Evolutionary conservation across 2,888 invertebrate genomes (phyloP).

Genomic region (Netelia inedita): DNA sequence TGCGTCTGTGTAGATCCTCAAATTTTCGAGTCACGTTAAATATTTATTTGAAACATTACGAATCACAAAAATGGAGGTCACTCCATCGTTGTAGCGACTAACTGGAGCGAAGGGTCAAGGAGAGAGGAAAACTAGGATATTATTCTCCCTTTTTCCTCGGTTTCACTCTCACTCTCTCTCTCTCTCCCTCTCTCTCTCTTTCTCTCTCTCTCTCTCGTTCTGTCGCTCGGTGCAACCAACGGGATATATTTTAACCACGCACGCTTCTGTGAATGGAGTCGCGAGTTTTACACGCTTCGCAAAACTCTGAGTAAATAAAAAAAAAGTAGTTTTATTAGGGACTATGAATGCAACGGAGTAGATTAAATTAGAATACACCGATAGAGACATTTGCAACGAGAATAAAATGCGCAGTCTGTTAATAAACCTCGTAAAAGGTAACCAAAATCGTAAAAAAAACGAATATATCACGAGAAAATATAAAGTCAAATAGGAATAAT

Average conservation of each 20-base stretch:
- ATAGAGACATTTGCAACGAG: no score
- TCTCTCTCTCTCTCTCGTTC: background rate
- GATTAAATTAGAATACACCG: background rate
- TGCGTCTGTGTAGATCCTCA: no score
- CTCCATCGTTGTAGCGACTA: background rate
- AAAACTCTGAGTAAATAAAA: slow-evolving; percentile 9
- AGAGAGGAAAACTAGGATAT: slow-evolving; percentile 14
- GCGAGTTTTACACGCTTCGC: slow-evolving; percentile 31
- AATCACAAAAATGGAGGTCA: no score
- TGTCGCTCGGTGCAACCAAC: background rate
- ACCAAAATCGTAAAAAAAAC: no score
- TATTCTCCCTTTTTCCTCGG: background rate
- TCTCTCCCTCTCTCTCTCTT: no score
- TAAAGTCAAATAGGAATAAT: no score
- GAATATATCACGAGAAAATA: no score
- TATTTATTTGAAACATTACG: no score
- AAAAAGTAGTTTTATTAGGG: background rate
- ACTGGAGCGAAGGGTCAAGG: slow-evolving; percentile 27
- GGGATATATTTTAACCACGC: slow-evolving; percentile 1
- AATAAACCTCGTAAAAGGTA: no score
- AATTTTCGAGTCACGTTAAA: no score
- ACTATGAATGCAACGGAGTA: background rate
- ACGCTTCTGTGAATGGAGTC: slow-evolving; percentile 24
- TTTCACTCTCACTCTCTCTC: no score
- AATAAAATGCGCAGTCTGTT: no score